A percentile compares a stretch with the other conserved stretches of the same genome.
phyloP scores from a whole-genome alignment of 2,113 vertebrate species.

The Myrmophylax atrothorax region DNA sequence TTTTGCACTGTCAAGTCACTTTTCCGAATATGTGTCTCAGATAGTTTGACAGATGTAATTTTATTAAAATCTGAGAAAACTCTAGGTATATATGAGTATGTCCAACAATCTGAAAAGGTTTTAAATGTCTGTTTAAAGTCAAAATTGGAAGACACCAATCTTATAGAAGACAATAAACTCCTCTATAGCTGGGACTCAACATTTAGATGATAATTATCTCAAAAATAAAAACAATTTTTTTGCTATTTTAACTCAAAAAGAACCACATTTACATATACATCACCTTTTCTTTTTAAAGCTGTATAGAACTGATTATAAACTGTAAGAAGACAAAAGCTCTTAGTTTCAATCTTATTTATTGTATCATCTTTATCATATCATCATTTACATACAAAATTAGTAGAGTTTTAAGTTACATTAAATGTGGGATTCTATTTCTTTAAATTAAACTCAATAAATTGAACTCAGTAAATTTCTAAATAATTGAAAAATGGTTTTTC shows the following conservation, averaged over 20 bases:
- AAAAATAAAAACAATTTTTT: not conserved
- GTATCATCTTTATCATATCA: not conserved
- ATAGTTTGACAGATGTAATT: not conserved
- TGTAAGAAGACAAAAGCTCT: not conserved
- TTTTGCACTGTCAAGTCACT: not conserved
- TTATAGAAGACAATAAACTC: not conserved
- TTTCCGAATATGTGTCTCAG: not conserved
- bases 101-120: not conserved
- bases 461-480: not conserved
- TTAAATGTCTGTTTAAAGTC: not conserved
- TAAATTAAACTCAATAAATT: not conserved
- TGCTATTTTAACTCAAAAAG: not conserved
- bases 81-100: not conserved
- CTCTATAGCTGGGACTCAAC: not conserved
- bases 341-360: not conserved
- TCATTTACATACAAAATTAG: not conserved
- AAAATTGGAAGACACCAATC: not conserved
- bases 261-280: not conserved
- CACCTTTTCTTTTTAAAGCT: not conserved
- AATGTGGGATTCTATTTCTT: not conserved
- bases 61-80: not conserved
- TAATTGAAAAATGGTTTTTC: not conserved
- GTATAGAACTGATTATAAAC: not conserved
- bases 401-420: not conserved
- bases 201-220: not conserved